phyloP scores from a whole-genome alignment of 2,888 invertebrate species.

The Athalia circularis region DNA sequence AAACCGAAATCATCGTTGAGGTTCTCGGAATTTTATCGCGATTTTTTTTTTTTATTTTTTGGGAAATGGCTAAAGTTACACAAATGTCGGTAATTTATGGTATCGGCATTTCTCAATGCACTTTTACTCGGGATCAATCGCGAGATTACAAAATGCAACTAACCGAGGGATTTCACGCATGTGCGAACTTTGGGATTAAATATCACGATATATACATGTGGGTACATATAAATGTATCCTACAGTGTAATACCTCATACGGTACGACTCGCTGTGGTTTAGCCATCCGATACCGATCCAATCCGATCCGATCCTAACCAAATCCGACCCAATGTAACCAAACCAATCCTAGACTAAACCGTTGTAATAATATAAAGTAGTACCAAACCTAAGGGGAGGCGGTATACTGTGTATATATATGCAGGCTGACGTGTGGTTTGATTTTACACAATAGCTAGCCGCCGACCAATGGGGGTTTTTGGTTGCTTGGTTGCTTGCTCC shows the following conservation, averaged over 20 bases:
- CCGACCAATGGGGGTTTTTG: too few species aligned
- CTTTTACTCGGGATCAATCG: slow-evolving; percentile 52
- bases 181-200: slow-evolving; percentile 63
- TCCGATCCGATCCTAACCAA: slow-evolving; percentile 51
- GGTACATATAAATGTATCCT: neutral
- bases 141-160: slow-evolving; percentile 67
- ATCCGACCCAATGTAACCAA: slow-evolving; percentile 28
- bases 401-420: slow-evolving; percentile 5
- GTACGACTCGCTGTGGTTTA: slow-evolving; percentile 48
- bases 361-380: slow-evolving; percentile 57
- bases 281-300: slow-evolving; percentile 49
- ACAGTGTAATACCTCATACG: neutral
- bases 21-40: neutral
- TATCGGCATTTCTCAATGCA: neutral
- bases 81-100: too few species aligned
- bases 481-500: too few species aligned
- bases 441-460: slow-evolving; percentile 63
- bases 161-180: slow-evolving; percentile 67
- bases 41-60: neutral
- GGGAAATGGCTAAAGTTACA: too few species aligned
- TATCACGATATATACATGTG: slow-evolving; percentile 51
- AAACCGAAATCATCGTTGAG: too few species aligned
- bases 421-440: slow-evolving; percentile 64
- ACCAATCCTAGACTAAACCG: slow-evolving; percentile 49
- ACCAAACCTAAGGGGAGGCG: slow-evolving; percentile 52